Evolutionary conservation across 2,797 vertebrate genomes (phyloP).

Genomic region (Lutjanus campechanus): DNA sequence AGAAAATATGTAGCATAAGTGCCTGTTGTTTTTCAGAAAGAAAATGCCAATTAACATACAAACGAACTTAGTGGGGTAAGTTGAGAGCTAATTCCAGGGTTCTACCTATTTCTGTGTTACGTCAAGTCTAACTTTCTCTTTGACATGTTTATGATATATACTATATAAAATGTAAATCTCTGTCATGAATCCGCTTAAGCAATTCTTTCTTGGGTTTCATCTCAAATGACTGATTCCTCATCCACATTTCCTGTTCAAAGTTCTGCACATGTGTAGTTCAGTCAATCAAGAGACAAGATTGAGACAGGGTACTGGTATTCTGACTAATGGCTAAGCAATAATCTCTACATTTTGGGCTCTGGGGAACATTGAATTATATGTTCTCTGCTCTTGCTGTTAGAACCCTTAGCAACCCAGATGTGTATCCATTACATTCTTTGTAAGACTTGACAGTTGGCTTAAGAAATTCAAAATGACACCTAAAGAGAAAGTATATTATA

Average conservation of each 20-base stretch:
- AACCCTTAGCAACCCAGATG: conserved; percentile 9
- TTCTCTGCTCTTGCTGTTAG: not conserved
- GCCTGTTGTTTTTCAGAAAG: conserved; percentile 91
- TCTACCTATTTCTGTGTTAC: conserved; percentile 75
- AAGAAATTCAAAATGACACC: not conserved
- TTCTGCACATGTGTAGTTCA: conserved; percentile 20
- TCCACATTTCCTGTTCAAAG: conserved; percentile 2
- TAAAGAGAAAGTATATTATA: not conserved
- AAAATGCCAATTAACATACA: conserved; percentile 90
- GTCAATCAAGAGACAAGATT: conserved; percentile 2
- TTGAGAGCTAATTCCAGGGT: conserved; percentile 83
- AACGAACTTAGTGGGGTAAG: conserved; percentile 88
- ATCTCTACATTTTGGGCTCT: not conserved
- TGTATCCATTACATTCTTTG: conserved; percentile 7
- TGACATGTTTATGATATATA: conserved; percentile 66
- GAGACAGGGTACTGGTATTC: not conserved
- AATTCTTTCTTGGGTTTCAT: conserved; percentile 79
- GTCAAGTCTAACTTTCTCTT: conserved; percentile 77
- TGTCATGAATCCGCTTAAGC: conserved; percentile 77
- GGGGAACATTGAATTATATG: not conserved
- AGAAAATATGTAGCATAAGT: conserved; percentile 84
- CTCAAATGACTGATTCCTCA: conserved; percentile 73
- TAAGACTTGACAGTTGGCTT: not conserved
- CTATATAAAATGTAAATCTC: conserved; percentile 58
- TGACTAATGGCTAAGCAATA: not conserved